Percentiles rank a stretch among this genome's conserved stretches.
Conservation (phyloP, 2,888 invertebrate species). For the Gortyna flavago region DNA sequence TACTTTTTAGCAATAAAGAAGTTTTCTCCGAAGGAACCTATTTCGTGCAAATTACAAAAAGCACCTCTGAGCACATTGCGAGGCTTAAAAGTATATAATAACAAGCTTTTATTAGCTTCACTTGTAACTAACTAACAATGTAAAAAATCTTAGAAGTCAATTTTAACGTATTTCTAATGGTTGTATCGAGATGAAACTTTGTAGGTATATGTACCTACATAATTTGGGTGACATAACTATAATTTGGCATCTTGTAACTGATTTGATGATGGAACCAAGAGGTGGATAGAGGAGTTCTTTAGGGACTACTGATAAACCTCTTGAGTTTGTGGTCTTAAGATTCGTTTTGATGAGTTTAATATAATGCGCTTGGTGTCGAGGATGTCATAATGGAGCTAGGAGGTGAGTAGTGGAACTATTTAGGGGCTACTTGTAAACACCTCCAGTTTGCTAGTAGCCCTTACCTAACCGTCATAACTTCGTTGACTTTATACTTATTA, state of each 20-base stretch:
- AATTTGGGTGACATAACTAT: background rate
- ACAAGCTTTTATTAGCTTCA: no score
- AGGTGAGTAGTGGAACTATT: background rate
- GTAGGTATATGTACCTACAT: no score
- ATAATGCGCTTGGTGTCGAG: background rate
- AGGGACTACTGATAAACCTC: background rate
- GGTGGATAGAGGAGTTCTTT: background rate
- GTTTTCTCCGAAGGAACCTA: no score
- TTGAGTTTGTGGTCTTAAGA: background rate
- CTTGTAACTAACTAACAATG: background rate
- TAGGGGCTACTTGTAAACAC: background rate
- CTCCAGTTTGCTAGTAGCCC: no score
- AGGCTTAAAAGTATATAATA: background rate
- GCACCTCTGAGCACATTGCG: background rate
- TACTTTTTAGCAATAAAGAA: background rate
- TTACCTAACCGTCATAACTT: no score
- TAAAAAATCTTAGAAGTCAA: background rate
- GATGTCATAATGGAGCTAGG: background rate
- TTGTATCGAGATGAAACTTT: background rate
- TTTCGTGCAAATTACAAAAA: background rate
- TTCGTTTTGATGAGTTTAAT: background rate
- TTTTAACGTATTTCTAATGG: background rate
- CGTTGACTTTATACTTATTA: background rate
- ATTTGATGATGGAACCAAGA: no score
- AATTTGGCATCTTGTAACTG: background rate